A percentile compares a stretch with the other conserved stretches of the same genome.
phyloP scores from a whole-genome alignment of 2,888 invertebrate genomes.

The Drosophila phalerata region DNA sequence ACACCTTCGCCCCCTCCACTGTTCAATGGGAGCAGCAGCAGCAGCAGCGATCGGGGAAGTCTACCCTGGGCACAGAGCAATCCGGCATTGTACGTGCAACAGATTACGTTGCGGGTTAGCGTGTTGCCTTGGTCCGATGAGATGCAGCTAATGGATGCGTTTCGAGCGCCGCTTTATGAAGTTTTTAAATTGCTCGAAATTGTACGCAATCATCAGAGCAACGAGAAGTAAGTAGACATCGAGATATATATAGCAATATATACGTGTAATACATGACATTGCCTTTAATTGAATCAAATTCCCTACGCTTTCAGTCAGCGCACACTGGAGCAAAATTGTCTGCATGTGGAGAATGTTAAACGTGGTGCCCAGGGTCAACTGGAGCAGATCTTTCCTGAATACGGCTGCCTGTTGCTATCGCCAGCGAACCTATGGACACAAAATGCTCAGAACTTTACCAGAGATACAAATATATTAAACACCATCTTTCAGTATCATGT shows the following conservation, averaged over 20 bases:
- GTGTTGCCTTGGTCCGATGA: constrained; percentile 95
- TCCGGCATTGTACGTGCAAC: constrained; percentile 90
- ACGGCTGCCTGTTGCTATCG: constrained; percentile 95
- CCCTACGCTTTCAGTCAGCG: constrained; percentile 86
- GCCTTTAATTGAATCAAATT: constrained; percentile 64
- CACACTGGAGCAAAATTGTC: constrained; percentile 92
- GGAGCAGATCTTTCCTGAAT: constrained; percentile 93
- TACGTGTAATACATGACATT: constrained; percentile 48
- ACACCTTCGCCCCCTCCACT: constrained; percentile 54
- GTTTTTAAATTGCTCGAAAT: constrained; percentile 95
- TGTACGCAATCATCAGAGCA: constrained; percentile 90
- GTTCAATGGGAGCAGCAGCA: constrained; percentile 38
- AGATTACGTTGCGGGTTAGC: constrained; percentile 90
- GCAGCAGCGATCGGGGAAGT: constrained; percentile 35
- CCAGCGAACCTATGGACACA: constrained; percentile 98
- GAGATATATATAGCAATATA: constrained; percentile 7
- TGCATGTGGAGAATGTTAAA: constrained; percentile 93
- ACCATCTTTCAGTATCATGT: constrained; percentile 95
- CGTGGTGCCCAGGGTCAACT: constrained; percentile 86
- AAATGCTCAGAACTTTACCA: constrained; percentile 91
- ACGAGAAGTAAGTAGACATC: constrained; percentile 78
- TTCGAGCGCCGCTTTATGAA: constrained; percentile 95
- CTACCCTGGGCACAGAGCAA: constrained; percentile 88
- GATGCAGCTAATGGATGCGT: constrained; percentile 94
- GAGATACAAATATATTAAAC: constrained; percentile 92